Evolutionary conservation across 2,888 invertebrate genomes (phyloP).

Genomic region (Eilema sororculum): DNA sequence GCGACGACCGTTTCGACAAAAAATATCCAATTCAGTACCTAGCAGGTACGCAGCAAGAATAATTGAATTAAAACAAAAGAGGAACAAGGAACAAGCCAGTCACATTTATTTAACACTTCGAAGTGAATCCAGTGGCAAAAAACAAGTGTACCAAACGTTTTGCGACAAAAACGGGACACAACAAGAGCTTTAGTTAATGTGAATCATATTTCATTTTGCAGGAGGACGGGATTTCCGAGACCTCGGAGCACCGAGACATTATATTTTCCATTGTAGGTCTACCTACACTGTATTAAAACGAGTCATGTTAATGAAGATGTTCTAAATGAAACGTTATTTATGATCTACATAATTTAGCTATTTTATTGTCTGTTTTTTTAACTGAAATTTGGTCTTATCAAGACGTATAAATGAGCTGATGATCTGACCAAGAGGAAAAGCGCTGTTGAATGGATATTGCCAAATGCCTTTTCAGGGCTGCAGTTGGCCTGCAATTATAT

Average conservation of each 20-base stretch:
- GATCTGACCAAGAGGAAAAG: background rate
- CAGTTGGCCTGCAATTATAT: too few species aligned
- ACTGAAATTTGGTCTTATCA: background rate
- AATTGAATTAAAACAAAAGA: constrained; percentile 63
- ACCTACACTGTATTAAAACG: constrained; percentile 66
- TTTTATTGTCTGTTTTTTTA: constrained; percentile 28
- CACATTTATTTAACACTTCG: constrained; percentile 65
- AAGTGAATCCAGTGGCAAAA: constrained; percentile 66
- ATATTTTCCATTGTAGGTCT: constrained; percentile 63
- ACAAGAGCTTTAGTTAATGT: constrained; percentile 79
- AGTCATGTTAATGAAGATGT: constrained; percentile 67
- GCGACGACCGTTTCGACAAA: constrained; percentile 41
- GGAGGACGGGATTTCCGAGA: constrained; percentile 72
- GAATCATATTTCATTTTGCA: constrained; percentile 79
- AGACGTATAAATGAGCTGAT: background rate
- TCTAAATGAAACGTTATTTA: constrained; percentile 53
- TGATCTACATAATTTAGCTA: constrained; percentile 37
- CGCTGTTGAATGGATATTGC: background rate
- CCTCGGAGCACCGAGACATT: constrained; percentile 60
- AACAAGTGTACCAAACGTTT: constrained; percentile 69
- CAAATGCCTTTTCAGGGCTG: too few species aligned
- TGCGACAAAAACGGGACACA: constrained; percentile 77
- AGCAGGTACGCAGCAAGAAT: constrained; percentile 52
- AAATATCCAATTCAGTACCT: constrained; percentile 50
- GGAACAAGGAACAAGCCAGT: constrained; percentile 54